phyloP scores from a whole-genome alignment of 1,140 invertebrate species.

The Drosophila busckii region DNA sequence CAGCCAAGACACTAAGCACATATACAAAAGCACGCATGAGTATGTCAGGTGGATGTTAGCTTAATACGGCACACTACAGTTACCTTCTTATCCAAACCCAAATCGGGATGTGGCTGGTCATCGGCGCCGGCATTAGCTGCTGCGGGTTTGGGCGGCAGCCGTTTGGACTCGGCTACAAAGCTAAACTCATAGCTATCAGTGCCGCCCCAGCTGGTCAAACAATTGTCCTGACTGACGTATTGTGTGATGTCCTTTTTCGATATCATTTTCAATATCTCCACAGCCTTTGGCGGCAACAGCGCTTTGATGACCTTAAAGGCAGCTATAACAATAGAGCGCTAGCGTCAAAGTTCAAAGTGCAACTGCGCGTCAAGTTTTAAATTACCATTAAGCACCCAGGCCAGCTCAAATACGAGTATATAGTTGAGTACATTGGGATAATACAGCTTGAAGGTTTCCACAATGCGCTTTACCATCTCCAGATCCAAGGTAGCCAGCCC shows the following conservation, averaged over 20 bases:
- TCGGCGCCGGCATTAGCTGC: constrained; percentile 44
- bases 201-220: constrained; percentile 91
- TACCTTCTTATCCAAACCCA: constrained; percentile 52
- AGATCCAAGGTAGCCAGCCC: constrained; percentile 93
- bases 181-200: constrained; percentile 86
- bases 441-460: constrained; percentile 92
- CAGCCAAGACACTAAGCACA: constrained; percentile 39
- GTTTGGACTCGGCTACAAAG: constrained; percentile 82
- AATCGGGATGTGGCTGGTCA: constrained; percentile 32
- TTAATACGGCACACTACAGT: constrained; percentile 21
- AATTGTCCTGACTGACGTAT: constrained; percentile 87
- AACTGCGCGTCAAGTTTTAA: neutral
- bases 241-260: constrained; percentile 88
- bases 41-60: neutral
- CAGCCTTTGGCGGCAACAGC: constrained; percentile 91
- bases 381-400: constrained; percentile 94
- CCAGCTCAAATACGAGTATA: constrained; percentile 95
- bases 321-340: constrained; percentile 80
- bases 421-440: constrained; percentile 95
- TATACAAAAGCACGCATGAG: neutral
- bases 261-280: constrained; percentile 94
- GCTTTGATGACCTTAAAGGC: constrained; percentile 95
- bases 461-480: constrained; percentile 91
- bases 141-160: constrained; percentile 8
- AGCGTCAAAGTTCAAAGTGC: constrained; percentile 9